Percentiles rank a stretch among this genome's conserved stretches.
These are phyloP conservation scores for Nestor notabilis DNA, from an alignment of 2,113 vertebrate genomes.

Conservation along the genomic window DNA sequence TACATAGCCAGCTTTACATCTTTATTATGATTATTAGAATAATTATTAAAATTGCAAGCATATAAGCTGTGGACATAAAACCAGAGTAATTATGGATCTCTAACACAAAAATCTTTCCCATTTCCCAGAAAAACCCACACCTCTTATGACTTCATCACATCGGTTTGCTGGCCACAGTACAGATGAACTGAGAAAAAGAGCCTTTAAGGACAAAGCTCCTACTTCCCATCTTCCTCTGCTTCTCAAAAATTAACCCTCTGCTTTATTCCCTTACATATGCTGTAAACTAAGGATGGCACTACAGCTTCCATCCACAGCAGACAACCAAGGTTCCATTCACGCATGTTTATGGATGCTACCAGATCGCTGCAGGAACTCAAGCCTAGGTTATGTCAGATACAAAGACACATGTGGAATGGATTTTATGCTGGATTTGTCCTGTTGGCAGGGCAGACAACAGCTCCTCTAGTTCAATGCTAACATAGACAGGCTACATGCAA, in stretches of 20 bases:
- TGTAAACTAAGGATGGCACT: not conserved
- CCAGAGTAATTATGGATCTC: not conserved
- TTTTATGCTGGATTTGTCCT: not conserved
- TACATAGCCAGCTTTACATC: not conserved
- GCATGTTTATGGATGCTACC: rapidly evolving
- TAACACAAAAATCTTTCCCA: not conserved
- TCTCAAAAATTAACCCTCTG: not conserved
- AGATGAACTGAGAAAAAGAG: not conserved
- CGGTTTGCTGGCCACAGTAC: not conserved
- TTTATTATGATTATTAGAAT: not conserved
- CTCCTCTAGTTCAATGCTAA: not conserved
- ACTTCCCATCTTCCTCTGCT: not conserved
- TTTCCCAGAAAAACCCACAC: not conserved
- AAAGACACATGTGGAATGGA: not conserved
- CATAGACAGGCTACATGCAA: not conserved
- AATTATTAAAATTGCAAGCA: not conserved
- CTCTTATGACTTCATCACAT: not conserved
- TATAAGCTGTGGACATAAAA: not conserved
- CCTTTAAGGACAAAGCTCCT: not conserved
- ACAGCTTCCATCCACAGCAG: not conserved
- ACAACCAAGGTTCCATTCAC: not conserved
- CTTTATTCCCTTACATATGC: not conserved
- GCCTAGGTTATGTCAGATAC: not conserved
- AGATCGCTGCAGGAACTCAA: not conserved
- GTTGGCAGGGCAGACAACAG: not conserved